A percentile compares a stretch with the other conserved stretches of the same genome.
Evolutionary conservation across 64 coral and sea anemone genomes (phyloP).

Genomic region (Stichodactyla helianthus): DNA sequence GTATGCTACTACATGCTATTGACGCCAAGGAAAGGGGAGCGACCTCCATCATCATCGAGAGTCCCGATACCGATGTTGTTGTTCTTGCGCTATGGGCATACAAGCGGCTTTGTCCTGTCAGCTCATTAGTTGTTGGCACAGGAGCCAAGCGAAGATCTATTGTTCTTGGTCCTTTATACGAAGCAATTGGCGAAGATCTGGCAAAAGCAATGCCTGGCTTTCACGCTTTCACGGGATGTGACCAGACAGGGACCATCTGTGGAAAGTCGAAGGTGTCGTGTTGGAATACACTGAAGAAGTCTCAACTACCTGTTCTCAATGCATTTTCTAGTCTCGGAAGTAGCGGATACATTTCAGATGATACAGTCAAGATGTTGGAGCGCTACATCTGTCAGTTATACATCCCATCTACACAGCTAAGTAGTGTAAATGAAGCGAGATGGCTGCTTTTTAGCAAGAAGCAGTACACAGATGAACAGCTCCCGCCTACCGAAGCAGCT

Average conservation of each 20-base stretch:
- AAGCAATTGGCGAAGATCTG: conserved; percentile 18
- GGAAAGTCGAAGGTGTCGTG: conserved; percentile 50
- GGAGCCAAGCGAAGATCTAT: conserved; percentile 22
- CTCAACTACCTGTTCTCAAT: conserved; percentile 22
- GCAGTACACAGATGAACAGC: conserved; percentile 25
- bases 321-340: conserved; percentile 42
- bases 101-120: conserved; percentile 10
- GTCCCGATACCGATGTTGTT: conserved; percentile 38
- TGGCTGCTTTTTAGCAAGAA: conserved; percentile 58
- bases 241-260: conserved; percentile 50
- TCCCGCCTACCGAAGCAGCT: conserved; percentile 45
- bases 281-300: conserved; percentile 48
- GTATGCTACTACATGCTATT: conserved; percentile 18
- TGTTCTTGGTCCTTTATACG: conserved; percentile 1
- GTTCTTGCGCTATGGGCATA: conserved; percentile 26
- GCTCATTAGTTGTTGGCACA: conserved; percentile 1
- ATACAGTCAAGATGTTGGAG: no score
- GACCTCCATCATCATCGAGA: conserved; percentile 28
- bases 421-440: no score
- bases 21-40: conserved; percentile 22
- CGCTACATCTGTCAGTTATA: no score
- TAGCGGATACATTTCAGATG: no score
- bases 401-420: no score
- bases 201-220: conserved; percentile 42
- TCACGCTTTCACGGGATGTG: conserved; percentile 35